phyloP scores from a whole-genome alignment of 2,797 vertebrate genomes.

The Macroramphosus scolopax region DNA sequence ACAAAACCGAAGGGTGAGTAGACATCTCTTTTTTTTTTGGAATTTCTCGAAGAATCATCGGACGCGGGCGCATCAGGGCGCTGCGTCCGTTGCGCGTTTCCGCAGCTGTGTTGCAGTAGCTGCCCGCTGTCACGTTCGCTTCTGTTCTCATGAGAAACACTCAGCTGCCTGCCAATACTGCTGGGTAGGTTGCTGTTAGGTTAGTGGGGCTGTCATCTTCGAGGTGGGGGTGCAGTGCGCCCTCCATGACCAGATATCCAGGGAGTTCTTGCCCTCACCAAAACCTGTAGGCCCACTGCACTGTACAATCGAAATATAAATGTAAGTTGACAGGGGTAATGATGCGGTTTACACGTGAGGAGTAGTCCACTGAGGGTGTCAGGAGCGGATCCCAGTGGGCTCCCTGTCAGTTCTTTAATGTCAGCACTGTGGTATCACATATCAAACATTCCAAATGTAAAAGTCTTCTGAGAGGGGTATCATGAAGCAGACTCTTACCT shows the following conservation, averaged over 20 bases:
- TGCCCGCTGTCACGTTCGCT: slow-evolving; percentile 62
- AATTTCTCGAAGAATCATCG: background rate
- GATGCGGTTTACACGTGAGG: background rate
- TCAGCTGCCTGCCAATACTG: no score
- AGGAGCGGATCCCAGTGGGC: slow-evolving; percentile 1
- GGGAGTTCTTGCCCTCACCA: background rate
- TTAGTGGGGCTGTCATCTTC: background rate
- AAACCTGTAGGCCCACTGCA: slow-evolving; percentile 18
- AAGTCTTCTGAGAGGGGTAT: no score
- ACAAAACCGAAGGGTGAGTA: slow-evolving; percentile 69
- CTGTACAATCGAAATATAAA: background rate
- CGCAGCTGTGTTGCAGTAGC: slow-evolving; percentile 30
- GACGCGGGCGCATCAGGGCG: slow-evolving; percentile 17
- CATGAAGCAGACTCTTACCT: no score
- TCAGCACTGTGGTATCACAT: no score
- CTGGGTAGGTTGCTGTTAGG: no score
- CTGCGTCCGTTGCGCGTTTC: slow-evolving; percentile 45
- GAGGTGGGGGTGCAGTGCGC: background rate
- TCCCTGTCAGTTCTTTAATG: background rate
- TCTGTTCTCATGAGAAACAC: background rate
- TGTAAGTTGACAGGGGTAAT: background rate
- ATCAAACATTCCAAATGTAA: no score
- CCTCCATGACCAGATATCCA: background rate
- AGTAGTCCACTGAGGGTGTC: background rate
- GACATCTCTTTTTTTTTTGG: background rate